These are phyloP conservation scores for Rambutsinella grinnellia DNA, from an alignment of 2,888 invertebrate species.

Conservation along the genomic window DNA sequence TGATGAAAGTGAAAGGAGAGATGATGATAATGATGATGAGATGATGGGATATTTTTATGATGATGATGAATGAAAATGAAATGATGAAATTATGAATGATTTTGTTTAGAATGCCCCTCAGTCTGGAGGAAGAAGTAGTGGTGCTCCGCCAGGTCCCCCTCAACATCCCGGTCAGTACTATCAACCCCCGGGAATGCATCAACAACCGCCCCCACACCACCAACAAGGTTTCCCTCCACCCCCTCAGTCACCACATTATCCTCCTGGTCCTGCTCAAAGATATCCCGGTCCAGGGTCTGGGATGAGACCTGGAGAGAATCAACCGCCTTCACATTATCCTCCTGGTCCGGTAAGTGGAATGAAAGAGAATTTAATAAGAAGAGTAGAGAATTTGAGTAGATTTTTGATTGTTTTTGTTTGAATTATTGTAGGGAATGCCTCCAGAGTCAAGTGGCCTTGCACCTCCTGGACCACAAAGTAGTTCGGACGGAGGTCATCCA, in stretches of 20 bases:
- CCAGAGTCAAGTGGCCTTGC: constrained; percentile 58
- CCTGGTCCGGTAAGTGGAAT: constrained; percentile 48
- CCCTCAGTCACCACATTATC: constrained; percentile 65
- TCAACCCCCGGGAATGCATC: constrained; percentile 53
- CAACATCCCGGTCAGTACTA: constrained; percentile 60
- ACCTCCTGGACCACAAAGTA: constrained; percentile 57
- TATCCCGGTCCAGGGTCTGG: constrained; percentile 61
- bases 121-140: constrained; percentile 55
- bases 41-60: background rate
- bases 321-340: constrained; percentile 62
- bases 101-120: constrained; percentile 54
- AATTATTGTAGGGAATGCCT: constrained; percentile 55
- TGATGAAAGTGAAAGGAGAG: background rate
- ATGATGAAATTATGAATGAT: background rate
- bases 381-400: constrained; percentile 14
- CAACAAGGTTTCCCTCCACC: constrained; percentile 61
- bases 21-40: constrained; percentile 14
- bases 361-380: constrained; percentile 11
- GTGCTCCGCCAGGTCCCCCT: constrained; percentile 50
- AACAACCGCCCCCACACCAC: constrained; percentile 50
- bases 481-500: constrained; percentile 59
- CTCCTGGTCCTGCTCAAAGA: constrained; percentile 62
- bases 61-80: background rate
- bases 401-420: constrained; percentile 5
- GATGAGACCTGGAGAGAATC: constrained; percentile 63